Evolutionary conservation across 1,140 invertebrate species (phyloP).

Genomic region (Pachyrhynchus sulphureomaculatus): DNA sequence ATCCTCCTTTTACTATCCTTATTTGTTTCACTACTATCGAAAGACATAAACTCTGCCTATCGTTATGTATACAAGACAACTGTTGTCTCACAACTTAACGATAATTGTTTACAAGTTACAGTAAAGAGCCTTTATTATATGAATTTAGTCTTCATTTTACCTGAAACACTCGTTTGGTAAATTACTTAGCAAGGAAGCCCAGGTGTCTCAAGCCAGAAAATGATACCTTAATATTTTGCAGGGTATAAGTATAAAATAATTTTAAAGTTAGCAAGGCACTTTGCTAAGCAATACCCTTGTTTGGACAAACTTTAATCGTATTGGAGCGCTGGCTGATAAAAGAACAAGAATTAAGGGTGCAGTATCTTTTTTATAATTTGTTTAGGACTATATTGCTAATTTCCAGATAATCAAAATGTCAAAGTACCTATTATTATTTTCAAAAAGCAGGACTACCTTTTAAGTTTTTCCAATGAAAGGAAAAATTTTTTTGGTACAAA

Average conservation of each 20-base stretch:
- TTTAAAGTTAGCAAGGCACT: constrained; percentile 19
- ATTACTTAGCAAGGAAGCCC: constrained; percentile 21
- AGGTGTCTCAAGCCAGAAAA: constrained; percentile 23
- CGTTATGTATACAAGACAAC: background rate
- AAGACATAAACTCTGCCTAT: too few species aligned
- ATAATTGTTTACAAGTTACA: constrained; percentile 22
- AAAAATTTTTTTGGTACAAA: too few species aligned
- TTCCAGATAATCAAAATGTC: too few species aligned
- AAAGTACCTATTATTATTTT: too few species aligned
- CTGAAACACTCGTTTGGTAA: constrained; percentile 20
- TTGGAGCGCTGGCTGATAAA: background rate
- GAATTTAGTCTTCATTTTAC: constrained; percentile 15
- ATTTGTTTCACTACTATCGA: too few species aligned
- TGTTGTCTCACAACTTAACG: background rate
- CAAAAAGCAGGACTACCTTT: too few species aligned
- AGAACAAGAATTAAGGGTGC: too few species aligned
- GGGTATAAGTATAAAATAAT: constrained; percentile 13
- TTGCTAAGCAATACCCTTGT: constrained; percentile 17
- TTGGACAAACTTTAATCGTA: constrained; percentile 9
- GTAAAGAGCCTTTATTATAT: constrained; percentile 17
- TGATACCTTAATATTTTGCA: constrained; percentile 22
- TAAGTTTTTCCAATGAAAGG: too few species aligned
- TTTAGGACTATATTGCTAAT: too few species aligned
- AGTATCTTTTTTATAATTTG: too few species aligned
- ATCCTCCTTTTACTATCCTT: too few species aligned